Evolutionary conservation across 2,797 vertebrate genomes (phyloP).

Genomic region (Varecia variegata): DNA sequence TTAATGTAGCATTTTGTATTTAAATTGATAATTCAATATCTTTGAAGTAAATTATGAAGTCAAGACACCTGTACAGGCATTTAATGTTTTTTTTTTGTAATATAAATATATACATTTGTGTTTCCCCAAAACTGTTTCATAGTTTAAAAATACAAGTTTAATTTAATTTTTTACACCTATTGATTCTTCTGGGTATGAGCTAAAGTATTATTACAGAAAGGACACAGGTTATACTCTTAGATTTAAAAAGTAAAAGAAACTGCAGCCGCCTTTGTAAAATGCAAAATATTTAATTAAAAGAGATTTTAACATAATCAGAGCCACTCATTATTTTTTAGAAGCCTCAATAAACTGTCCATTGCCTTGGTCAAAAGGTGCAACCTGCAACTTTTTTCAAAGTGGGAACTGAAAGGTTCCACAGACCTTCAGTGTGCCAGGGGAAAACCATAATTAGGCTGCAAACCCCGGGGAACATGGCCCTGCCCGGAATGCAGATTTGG

Average conservation of each 20-base stretch:
- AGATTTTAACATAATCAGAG: conserved; percentile 84
- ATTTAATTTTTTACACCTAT: conserved; percentile 88
- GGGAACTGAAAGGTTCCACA: not conserved
- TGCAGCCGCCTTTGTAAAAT: conserved; percentile 84
- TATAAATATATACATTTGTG: conserved; percentile 89
- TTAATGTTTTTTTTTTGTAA: conserved; percentile 90
- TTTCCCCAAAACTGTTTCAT: conserved; percentile 87
- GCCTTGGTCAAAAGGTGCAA: conserved; percentile 63
- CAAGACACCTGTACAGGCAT: conserved; percentile 93
- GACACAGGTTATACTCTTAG: conserved; percentile 80
- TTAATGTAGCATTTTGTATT: conserved; percentile 99
- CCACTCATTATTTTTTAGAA: conserved; percentile 79
- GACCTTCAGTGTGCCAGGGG: not conserved
- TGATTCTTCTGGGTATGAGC: conserved; percentile 82
- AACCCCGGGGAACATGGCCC: not conserved
- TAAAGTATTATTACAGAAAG: conserved; percentile 75
- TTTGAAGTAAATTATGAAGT: conserved; percentile 99
- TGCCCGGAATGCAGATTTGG: conserved; percentile 26
- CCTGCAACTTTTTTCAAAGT: conserved; percentile 58
- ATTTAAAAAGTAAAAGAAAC: conserved; percentile 73
- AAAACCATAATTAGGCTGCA: not conserved
- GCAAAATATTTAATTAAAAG: conserved; percentile 87
- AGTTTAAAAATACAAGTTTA: conserved; percentile 89
- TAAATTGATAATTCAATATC: conserved; percentile 99
- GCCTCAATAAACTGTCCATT: conserved; percentile 64